Evolutionary conservation across 2,797 vertebrate genomes (phyloP), one percentile per base, ranked within the genome.

Genomic region (Pangasius larnaudii): DNA sequence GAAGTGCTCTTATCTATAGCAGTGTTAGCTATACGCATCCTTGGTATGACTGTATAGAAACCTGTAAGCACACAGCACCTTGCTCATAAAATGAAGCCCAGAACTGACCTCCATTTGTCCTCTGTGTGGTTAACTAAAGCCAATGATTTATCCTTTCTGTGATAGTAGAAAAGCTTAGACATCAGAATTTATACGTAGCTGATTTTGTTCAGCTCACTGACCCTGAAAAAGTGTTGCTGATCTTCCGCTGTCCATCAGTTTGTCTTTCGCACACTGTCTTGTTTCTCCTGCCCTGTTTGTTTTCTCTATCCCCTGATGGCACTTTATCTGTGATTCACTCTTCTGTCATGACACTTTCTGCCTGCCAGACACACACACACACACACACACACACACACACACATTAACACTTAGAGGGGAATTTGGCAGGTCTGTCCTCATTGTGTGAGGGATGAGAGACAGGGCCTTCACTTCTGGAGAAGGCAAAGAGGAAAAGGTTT

Each of bases 91-190:
- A 36, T 46, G 14, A 61, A 75, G 81, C 42, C n/a, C 24, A 30
- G 27, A 83, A 30, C 22, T 39, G 53, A 87, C 84, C 79, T 75
- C 86, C 74, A 42, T 77, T 86, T 90, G 87, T 84, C 84, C 88
- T 87, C 78, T 65, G 85, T 77, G 42, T 88, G 86, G 71, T 89
- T 83, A 87, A 87, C 88, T 65, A 61, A 90, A 90, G 89, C 74
- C 82, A 90, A 88, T 80, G 51, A 88, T 88, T 88, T 61, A 89
- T 86, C 19, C 58, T 42, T 27, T 33, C 3, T 46, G 59, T 80
- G 46, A 88, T 56, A 24, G 27, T 27, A 46, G 69, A 80, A 83
- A 85, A 69, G 56, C 72, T 33, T n/a, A 77, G 77, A n/a, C 30
- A n/a, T 81, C 56, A 59, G 5, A 81, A 33, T 59, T 59, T 84